Evolutionary conservation across 2,888 invertebrate genomes (phyloP), one percentile per base, ranked within the genome.

Genomic region (Lasioglossum malachurum): DNA sequence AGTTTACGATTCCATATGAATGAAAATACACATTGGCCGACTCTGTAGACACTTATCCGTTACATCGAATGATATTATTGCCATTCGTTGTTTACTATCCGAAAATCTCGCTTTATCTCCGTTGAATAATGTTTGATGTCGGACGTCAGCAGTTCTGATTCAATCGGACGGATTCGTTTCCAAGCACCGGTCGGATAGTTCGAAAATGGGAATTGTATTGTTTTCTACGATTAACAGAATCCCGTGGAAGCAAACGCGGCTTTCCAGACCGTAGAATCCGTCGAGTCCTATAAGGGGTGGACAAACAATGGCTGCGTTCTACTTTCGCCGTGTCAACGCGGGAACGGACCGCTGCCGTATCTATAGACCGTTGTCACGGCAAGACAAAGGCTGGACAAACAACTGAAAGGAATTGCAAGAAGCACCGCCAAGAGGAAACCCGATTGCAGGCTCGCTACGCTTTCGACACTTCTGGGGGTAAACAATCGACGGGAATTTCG

Each of bases 401-500:
- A 75, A 60, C 38, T 41, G 41, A 75, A 41, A 38, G 57, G 53
- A 57, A 57, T 23, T 53, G 57, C 75, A 16, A 38, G 38, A 75
- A 57, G 53, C 16, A 19, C 49, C 35, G 53, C 23, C 23, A 38
- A 75, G 57, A 75, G 53, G 53, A 75, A 57, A 75, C n/a, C 35
- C 57, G 75, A 57, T 75, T 75, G 75, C 53, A 57, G 53, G 35
- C n/a, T 75, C 53, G 74, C 19, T 14, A 69, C 60, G 75, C 41
- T 60, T 60, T 31, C 8, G 38, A 60, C n/a, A n/a, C n/a, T 60
- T 27, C 41, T 27, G 4, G n/a, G 19, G 31, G 73, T 46, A 46
- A 57, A 75, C 75, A 57, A 75, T 53, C 38, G 38, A 49, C 16
- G 49, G n/a, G 75, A 75, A 60, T 60, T 75, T 75, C 75, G 57